These are phyloP conservation scores for Zeuzera pyrina DNA, from an alignment of 2,888 invertebrate genomes.

Conservation along the genomic window DNA sequence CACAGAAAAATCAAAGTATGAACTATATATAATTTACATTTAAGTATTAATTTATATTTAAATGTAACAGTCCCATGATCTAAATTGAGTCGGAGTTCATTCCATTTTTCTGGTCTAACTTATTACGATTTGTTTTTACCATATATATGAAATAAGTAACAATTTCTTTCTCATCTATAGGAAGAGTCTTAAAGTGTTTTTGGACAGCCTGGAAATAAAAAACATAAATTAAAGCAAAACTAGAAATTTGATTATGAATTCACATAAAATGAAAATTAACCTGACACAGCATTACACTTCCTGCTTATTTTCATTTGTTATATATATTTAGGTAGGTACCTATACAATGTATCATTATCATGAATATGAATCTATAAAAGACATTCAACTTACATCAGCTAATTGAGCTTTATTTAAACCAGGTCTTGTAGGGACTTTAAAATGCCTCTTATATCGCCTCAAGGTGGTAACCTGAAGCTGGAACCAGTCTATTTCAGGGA, in stretches of 20 bases:
- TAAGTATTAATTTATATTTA: conserved; percentile 10
- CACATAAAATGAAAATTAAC: too few species aligned
- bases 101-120: conserved; percentile 87
- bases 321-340: too few species aligned
- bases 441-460: conserved; percentile 93
- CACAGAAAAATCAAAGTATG: too few species aligned
- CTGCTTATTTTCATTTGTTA: too few species aligned
- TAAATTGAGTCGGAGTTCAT: conserved; percentile 76
- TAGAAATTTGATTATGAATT: too few species aligned
- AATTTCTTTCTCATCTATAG: conserved; percentile 95
- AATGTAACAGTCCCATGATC: conserved; percentile 31
- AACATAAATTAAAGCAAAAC: too few species aligned
- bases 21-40: not conserved
- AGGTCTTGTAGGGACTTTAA: conserved; percentile 91
- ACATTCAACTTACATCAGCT: conserved; percentile 83
- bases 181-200: conserved; percentile 96
- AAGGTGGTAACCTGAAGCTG: conserved; percentile 96
- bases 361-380: too few species aligned
- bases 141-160: conserved; percentile 96
- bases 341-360: too few species aligned
- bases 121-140: conserved; percentile 93
- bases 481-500: conserved; percentile 94
- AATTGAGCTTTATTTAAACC: conserved; percentile 96
- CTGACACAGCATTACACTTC: too few species aligned
- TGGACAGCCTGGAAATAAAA: conserved; percentile 90